Base-by-base conservation (phyloP, 2,113 vertebrate species). In the Hiodon alosoides region DNA sequence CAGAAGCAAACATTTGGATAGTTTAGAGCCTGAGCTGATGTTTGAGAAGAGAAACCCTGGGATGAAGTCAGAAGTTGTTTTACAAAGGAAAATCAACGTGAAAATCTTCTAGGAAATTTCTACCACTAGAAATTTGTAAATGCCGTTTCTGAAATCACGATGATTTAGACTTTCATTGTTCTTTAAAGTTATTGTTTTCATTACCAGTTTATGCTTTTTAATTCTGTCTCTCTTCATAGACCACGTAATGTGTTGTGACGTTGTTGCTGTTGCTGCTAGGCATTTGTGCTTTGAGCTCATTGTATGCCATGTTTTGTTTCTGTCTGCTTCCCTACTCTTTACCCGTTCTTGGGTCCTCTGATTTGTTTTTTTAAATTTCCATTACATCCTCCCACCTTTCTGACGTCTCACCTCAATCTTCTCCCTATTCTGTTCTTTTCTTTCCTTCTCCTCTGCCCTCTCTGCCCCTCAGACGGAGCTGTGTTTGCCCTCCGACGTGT, bases 401-500 rank as follows among this genome's bases (percentile, higher is more conserved):
- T 16, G 7, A 4, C 52, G 11, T 51, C 67, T 73, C 10, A 67
- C n/a, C 69, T 64, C 17, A 2, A 16, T 50, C 7, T 59, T 67
- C 51, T 5, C 8, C 4, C 5, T 81, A 47, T 64, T 57, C 10
- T 75, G 16, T 31, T 31, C 57, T 68, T 7, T n/a, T 4, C 16
- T 71, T 71, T 64, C 75, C 73, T 11, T n/a, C 55, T 68, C 62
- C 58, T 52, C 7, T 3, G 4, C 65, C 57, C 3, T 59, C 47
- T 31, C 3, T 3, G 13, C 13, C 68, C 79, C 81, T 74, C 89
- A 94, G 94, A 89, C 81, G 81, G 90, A 91, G 78, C 74, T 94
- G 85, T 95, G 94, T 87, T 83, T 86, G 75, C 87, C 86, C 84
- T 92, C 90, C 64, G 93, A 95, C 83, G 88, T 95, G 86, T 91